Evolutionary conservation across 2,113 vertebrate species (phyloP).

Genomic region (Arizona elegans): DNA sequence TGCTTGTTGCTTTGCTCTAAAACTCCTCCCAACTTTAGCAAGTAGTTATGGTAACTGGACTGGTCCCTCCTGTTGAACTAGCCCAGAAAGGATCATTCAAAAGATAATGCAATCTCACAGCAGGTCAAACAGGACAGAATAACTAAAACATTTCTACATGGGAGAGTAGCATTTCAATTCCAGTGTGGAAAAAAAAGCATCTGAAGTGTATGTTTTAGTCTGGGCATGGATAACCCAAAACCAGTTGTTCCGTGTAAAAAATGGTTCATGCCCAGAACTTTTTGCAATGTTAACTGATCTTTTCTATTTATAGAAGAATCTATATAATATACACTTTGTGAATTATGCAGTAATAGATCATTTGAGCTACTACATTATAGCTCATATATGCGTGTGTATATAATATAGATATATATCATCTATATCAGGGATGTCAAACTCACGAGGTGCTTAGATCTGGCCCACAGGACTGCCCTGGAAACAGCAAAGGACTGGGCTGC

Average conservation of each 20-base stretch:
- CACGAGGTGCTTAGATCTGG: no score
- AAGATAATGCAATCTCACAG: background rate
- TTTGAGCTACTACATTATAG: background rate
- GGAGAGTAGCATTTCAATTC: background rate
- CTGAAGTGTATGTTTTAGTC: background rate
- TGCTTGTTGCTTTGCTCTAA: background rate
- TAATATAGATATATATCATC: no score
- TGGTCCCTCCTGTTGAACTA: background rate
- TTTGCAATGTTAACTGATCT: background rate
- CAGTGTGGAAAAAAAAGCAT: background rate
- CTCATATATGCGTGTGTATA: no score
- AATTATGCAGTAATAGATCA: background rate
- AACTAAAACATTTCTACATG: background rate
- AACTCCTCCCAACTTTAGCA: background rate
- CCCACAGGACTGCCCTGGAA: no score
- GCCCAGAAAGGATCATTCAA: background rate
- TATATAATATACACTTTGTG: background rate
- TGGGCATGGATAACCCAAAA: no score
- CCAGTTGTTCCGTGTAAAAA: no score
- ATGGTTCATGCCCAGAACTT: no score
- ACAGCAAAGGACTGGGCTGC: no score
- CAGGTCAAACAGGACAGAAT: background rate
- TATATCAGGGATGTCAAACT: no score
- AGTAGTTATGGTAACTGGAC: background rate
- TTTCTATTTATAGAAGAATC: background rate